Evolutionary conservation across 1,140 invertebrate genomes (phyloP), one percentile per base, ranked within the genome.

Genomic region (Diabrotica undecimpunctata): DNA sequence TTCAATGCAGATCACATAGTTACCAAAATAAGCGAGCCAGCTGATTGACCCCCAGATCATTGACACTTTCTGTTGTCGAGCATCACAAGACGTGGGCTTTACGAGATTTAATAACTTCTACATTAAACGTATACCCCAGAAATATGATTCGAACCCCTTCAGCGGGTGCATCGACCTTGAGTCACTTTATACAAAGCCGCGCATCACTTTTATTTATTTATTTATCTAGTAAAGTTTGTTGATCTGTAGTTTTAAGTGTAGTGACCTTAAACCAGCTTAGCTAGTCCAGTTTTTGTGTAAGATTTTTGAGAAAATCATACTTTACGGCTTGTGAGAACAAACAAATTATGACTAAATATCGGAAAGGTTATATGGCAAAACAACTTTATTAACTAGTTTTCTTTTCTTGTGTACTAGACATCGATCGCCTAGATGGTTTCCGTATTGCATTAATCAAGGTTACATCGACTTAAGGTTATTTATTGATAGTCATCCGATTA

Each of bases 1-100:
- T 65, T 41, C 14, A 52, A 65, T 65, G 55, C 63, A 65, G 41
- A 58, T 65, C 63, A 65, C 63, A 65, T 59, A 60, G 62, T 57
- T 57, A 64, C 62, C 62, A 55, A 64, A 64, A 64, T 64, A 57
- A 61, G 61, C 46, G 13, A 46, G 57, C 46, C 56, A 65, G 60
- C 59, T 66, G 41, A 61, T 53, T 51, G 65, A 50, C 52, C 41
- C 50, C 61, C 46, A 64, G 66, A 67, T 62, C 66, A 67, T 59
- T 67, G 66, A 67, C 66, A 57, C 55, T 37, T 57, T 37, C 25
- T 25, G 25, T 55, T 35, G 54, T 13, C 55, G 55, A 37, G 12
- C 55, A 57, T 57, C 55, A 57, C 25, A 46, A 8, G 41, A 46
- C 37, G 55, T 57, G 55, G 55, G 55, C 35, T 3, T 5, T 2